Evolutionary conservation across 2,797 vertebrate species (phyloP), one percentile per base, ranked within the genome.

Genomic region (Eulemur mongoz): DNA sequence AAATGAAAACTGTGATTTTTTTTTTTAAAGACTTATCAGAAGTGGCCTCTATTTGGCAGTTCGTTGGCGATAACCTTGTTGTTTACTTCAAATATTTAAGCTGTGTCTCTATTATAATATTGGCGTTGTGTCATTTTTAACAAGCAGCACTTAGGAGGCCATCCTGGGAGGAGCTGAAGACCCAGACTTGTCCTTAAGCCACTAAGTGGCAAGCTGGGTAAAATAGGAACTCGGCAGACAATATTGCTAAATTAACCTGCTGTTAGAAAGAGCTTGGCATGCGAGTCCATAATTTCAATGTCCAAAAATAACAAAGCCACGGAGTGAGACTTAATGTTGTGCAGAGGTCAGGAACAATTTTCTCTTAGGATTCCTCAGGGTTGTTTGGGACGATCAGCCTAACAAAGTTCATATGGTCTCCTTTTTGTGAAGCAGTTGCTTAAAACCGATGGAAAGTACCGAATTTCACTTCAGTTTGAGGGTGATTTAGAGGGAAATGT

Each of bases 1-100:
- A 96, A 76, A 91, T 97, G 87, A 93, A 97, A 93, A 88, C 45
- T 67, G 35, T 63, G 91, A 80, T 50, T 76, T 22, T 11, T 50
- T 76, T 22, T 40, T 75, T 30, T 67, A 32, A 92, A 76, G 82
- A 54, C 57, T 84, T 94, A 52, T 80, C 83, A 85, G 63, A 95
- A 14, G 96, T 52, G 79, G 94, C 5, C 63, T 67, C 5, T 65
- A n/a, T 97, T 96, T 43, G 30, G 50, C 30, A 20, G 45, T 96
- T 88, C 38, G 48, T 72, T 78, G 89, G 45, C 91, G 88, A 78
- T 79, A 80, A 86, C 72, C 91, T 89, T 72, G 79, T 40, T 95
- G 70, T 54, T 97, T 40, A 10, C 25, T 61, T 59, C 23, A 17
- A 20, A 72, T 94, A 87, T 95, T 65, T 9, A 0, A 75, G 40